Conservation (phyloP, 2,888 invertebrate genomes). For the Tipula lateralis region DNA sequence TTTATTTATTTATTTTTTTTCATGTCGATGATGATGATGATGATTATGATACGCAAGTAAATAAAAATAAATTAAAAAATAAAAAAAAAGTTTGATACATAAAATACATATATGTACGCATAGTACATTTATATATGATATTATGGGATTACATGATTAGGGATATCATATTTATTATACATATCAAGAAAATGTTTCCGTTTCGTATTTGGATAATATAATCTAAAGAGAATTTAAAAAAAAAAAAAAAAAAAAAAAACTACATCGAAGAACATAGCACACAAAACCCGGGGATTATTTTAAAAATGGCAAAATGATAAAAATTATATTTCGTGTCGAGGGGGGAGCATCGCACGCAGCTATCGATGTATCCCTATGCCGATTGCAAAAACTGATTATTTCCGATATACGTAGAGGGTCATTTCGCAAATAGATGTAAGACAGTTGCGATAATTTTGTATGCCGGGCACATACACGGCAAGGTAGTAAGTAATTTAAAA, state of each 20-base stretch:
- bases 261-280: not conserved
- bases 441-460: not conserved
- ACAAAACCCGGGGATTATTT: not conserved
- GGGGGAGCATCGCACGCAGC: not conserved
- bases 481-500: not conserved
- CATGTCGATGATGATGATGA: slow-evolving; percentile 13
- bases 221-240: slow-evolving; percentile 19
- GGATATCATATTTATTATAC: slow-evolving; percentile 9
- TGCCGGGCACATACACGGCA: not conserved
- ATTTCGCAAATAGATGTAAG: not conserved
- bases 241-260: not conserved
- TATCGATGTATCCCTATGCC: not conserved
- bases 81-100: not conserved
- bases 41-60: slow-evolving; percentile 24
- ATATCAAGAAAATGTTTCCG: not conserved
- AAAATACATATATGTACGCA: not conserved
- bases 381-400: not conserved
- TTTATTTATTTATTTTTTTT: not conserved
- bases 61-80: slow-evolving; percentile 5
- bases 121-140: not conserved
- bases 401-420: not conserved
- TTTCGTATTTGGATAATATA: slow-evolving; percentile 2
- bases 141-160: slow-evolving; percentile 8
- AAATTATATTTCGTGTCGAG: not conserved
- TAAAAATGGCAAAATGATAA: slow-evolving; percentile 11